Base-by-base conservation (phyloP, 2,888 invertebrate species). In the Sphaerophoria taeniata region DNA sequence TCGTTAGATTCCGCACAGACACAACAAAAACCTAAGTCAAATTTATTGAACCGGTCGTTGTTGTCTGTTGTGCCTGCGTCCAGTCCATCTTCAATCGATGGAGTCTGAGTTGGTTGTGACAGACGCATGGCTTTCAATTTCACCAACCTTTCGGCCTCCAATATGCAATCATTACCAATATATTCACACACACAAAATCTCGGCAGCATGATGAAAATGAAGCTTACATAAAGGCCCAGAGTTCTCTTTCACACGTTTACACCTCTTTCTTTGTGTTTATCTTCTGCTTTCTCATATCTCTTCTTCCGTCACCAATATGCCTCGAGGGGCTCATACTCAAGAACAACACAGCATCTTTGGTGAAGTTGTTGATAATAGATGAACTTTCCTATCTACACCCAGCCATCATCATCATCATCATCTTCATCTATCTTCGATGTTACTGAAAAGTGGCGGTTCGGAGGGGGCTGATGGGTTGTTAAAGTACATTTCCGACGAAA, bases 171-270 rank as follows among this genome's bases (percentile, higher is more conserved):
- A 14, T 47, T 47, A 63, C 33, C 24, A 31, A 36, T 56, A 61
- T 61, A 45, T 69, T 58, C 47, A 69, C 69, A 71, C 39, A 67
- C 51, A 39, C 78, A 83, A 55, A 69, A 55, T 24, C 24, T 24
- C 24, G 24, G 24, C 60, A 24, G 1, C 3, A 33, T 47, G 63
- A 58, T 47, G 49, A 70, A 49, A 43, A 53, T 34, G 51, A 69
- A 74, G 72, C 80, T 85, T 81, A 77, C 85, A 73, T 81, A 77
- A 81, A 70, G 69, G 63, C 16, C 24, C 53, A 74, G 71, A 76
- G 75, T 84, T 84, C 75, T 83, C 80, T 58, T 84, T 85, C 69
- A 81, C 84, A 84, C 75, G 80, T 76, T 81, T 56, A 58, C 76
- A 63, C 76, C 69, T 24, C 24, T 85, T 65, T 58, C 69, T 58